Percentiles rank a stretch among this genome's conserved stretches.
These are phyloP conservation scores for Beroe forskalii DNA, from an alignment of 37 sponge, comb jelly and placozoan genomes.

Conservation along the genomic window DNA sequence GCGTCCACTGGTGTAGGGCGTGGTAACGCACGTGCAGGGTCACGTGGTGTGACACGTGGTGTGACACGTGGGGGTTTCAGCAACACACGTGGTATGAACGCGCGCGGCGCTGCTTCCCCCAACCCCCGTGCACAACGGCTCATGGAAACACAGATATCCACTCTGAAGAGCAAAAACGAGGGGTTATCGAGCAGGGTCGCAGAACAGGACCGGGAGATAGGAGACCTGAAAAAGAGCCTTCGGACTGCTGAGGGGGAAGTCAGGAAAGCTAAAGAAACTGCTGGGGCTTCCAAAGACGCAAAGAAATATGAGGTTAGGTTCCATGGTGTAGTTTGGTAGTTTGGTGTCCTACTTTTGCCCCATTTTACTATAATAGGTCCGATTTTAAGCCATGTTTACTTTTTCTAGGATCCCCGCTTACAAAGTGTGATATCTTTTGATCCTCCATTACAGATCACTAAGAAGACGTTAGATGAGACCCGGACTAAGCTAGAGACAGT, in stretches of 20 bases:
- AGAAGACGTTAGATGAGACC: slow-evolving; percentile 5
- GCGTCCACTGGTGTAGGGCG: not conserved
- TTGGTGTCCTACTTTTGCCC: no score
- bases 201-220: not conserved
- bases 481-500: not conserved
- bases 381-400: no score
- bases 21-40: not conserved
- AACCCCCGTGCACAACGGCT: not conserved
- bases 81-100: not conserved
- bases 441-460: not conserved
- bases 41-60: not conserved
- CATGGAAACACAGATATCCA: slow-evolving; percentile 14
- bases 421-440: not conserved
- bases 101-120: not conserved
- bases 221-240: not conserved
- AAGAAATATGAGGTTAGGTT: not conserved
- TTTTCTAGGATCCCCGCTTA: no score
- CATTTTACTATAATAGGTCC: no score
- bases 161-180: slow-evolving; percentile 10
- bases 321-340: no score
- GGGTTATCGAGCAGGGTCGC: not conserved
- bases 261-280: not conserved
- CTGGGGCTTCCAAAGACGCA: not conserved
- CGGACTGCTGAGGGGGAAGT: not conserved
- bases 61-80: not conserved